Base-by-base conservation (phyloP, 2,113 vertebrate species). In the Porphyrio hochstetteri region DNA sequence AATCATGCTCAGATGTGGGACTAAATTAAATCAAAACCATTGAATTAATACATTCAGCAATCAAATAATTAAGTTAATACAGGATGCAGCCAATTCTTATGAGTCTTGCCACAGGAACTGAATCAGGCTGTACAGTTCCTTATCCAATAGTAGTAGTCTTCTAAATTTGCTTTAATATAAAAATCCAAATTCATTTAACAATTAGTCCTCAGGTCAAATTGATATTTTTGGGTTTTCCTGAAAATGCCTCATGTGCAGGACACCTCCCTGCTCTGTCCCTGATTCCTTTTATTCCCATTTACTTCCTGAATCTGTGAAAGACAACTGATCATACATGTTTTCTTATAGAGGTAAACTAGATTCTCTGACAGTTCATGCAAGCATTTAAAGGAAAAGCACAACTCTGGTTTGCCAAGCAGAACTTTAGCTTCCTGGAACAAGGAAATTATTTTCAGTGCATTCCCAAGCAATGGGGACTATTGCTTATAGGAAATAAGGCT, bases 31-130 rank as follows among this genome's bases (percentile, higher is more conserved):
- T 92, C 57, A 53, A 10, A 44, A 33, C 33, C 46, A 75, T 44
- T 2, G 6, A 91, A 86, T 91, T 64, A 72, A 90, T 88, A 82
- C 5, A 44, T 92, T 91, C 68, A 65, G 48, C 36, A 93, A 93
- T 65, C 56, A 92, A 92, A 60, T 79, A 2, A 71, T 70, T 76
- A 93, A 59, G 16, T 36, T 61, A 88, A 88, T 63, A 74, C 23
- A 84, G 46, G 29, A 68, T 83, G 10, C 36, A 68, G 56, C 56
- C 18, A 61, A 35, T 52, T 97, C 56, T 82, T 88, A 59, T 0
- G 2, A 85, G 18, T 71, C 52, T 93, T 81, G 40, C 27, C 23
- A 36, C 31, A 83, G 55, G 63, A 95, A 57, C 14, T 61, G 64
- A 82, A 70, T 65, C 50, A 56, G 13, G 21, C 76, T 82, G 44